Percentiles rank a stretch among this genome's conserved stretches.
phyloP scores from a whole-genome alignment of 2,888 invertebrate species.

The Epistrophella euchroma region DNA sequence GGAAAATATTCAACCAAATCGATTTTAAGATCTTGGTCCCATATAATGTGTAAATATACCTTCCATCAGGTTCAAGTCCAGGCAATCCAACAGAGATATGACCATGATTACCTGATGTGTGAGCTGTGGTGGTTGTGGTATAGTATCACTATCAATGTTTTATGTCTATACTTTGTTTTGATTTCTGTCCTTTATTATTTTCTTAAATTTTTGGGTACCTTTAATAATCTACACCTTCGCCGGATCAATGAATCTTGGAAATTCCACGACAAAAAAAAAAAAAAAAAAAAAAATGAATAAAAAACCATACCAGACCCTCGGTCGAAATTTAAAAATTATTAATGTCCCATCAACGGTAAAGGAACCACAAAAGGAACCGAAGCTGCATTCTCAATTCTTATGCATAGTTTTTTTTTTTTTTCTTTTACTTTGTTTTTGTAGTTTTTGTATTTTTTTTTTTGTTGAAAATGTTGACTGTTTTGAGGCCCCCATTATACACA shows the following conservation, averaged over 20 bases:
- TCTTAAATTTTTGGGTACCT: constrained; percentile 40
- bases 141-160: constrained; percentile 70
- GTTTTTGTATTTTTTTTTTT: neutral
- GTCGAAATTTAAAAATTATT: constrained; percentile 73
- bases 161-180: constrained; percentile 70
- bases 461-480: constrained; percentile 6
- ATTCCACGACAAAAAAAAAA: neutral
- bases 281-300: constrained; percentile 30
- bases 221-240: constrained; percentile 72
- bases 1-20: constrained; percentile 60
- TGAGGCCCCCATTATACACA: constrained; percentile 66
- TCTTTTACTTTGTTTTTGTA: constrained; percentile 37
- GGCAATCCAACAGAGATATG: constrained; percentile 63
- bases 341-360: constrained; percentile 75
- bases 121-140: neutral
- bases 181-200: constrained; percentile 65
- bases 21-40: constrained; percentile 65
- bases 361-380: constrained; percentile 74
- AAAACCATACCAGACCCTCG: constrained; percentile 35
- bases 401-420: constrained; percentile 38
- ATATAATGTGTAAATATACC: constrained; percentile 10
- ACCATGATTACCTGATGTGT: constrained; percentile 58
- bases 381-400: constrained; percentile 38
- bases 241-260: constrained; percentile 74
- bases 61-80: constrained; percentile 10